Percentiles rank a stretch among this genome's conserved stretches.
phyloP scores from a whole-genome alignment of 1,140 invertebrate species.

The Neodiprion fabricii region DNA sequence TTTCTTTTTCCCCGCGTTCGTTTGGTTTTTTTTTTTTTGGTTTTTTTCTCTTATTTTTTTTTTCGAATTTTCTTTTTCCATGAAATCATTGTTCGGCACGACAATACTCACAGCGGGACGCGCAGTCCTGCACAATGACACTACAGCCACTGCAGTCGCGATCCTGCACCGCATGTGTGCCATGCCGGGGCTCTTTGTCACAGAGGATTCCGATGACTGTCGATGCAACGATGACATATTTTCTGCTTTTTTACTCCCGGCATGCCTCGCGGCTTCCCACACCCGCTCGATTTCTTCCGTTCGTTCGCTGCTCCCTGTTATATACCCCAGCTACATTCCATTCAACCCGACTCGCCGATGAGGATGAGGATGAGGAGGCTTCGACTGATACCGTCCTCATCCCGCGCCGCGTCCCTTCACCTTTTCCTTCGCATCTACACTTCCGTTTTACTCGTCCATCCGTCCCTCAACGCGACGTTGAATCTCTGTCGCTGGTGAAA shows the following conservation, averaged over 20 bases:
- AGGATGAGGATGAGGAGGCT: conserved; percentile 10
- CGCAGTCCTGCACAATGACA: not conserved
- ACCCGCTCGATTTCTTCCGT: not conserved
- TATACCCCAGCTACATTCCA: not conserved
- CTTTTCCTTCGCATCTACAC: no score
- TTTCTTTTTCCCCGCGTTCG: not conserved
- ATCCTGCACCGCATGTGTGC: no score
- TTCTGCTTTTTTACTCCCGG: conserved; percentile 2
- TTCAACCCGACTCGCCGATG: not conserved
- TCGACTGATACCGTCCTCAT: no score
- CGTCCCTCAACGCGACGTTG: no score
- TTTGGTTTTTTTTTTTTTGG: not conserved
- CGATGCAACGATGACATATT: conserved; percentile 7
- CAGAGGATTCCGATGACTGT: not conserved
- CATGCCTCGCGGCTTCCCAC: conserved; percentile 10
- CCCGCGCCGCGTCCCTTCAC: no score
- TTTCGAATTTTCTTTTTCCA: not conserved
- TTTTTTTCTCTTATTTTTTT: not conserved
- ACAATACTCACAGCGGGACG: not conserved
- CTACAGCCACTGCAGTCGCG: not conserved
- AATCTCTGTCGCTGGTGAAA: no score
- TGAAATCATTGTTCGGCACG: not conserved
- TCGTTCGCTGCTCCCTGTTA: not conserved
- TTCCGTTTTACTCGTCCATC: no score
- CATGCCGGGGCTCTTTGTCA: not conserved